Evolutionary conservation across 1,140 invertebrate species (phyloP).

Genomic region (Linepithema humile): DNA sequence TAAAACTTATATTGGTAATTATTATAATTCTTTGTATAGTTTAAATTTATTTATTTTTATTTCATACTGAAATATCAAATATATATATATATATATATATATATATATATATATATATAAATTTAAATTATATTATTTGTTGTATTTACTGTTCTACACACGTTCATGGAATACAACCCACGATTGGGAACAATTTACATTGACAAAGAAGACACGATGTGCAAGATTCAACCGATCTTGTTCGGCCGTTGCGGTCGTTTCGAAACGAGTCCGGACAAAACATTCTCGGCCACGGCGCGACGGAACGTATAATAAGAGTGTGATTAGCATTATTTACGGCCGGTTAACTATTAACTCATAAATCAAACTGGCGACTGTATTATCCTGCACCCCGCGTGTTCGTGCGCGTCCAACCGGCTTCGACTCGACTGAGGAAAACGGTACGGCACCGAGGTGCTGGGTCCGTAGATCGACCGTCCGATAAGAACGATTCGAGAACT

Average conservation of each 20-base stretch:
- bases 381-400: constrained; percentile 68
- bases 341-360: constrained; percentile 84
- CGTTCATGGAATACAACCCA: not conserved
- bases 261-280: constrained; percentile 79
- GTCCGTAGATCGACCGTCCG: constrained; percentile 63
- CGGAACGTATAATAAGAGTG: constrained; percentile 83
- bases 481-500: constrained; percentile 63
- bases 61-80: too few relatives aligned
- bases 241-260: not conserved
- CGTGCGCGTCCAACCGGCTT: constrained; percentile 57
- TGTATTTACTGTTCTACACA: too few relatives aligned
- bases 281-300: constrained; percentile 74
- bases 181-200: not conserved
- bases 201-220: constrained; percentile 4
- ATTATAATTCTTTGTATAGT: too few relatives aligned
- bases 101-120: too few relatives aligned
- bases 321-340: constrained; percentile 85
- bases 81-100: too few relatives aligned
- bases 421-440: constrained; percentile 57
- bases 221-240: not conserved
- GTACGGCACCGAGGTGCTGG: constrained; percentile 64
- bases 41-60: too few relatives aligned
- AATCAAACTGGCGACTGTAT: constrained; percentile 80
- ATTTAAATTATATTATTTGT: too few relatives aligned
- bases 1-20: too few relatives aligned